phyloP scores from a whole-genome alignment of 1,140 invertebrate genomes.

The Subanguina moxae region DNA sequence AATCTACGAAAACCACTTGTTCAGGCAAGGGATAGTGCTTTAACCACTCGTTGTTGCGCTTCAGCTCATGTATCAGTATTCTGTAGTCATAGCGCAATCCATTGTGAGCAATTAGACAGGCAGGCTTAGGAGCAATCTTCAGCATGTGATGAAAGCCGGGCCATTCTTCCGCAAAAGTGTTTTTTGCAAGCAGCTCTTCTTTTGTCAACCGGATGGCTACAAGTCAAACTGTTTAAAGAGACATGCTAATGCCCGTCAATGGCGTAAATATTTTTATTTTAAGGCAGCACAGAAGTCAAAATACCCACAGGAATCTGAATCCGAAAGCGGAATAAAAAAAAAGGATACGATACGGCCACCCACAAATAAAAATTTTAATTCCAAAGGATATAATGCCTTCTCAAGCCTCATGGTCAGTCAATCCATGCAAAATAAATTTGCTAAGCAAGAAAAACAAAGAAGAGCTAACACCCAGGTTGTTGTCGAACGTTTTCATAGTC shows the following conservation, averaged over 20 bases:
- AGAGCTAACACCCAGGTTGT: slow-evolving; percentile 8
- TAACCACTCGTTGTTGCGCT: slow-evolving; percentile 12
- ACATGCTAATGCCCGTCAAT: too few species aligned
- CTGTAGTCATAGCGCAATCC: slow-evolving; percentile 43
- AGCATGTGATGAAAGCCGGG: slow-evolving; percentile 40
- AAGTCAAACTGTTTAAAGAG: slow-evolving; percentile 14
- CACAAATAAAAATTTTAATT: too few species aligned
- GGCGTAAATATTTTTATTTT: too few species aligned
- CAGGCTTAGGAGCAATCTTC: slow-evolving; percentile 31
- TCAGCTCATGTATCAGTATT: slow-evolving; percentile 35
- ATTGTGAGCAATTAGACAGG: slow-evolving; percentile 46
- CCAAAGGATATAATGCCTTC: too few species aligned
- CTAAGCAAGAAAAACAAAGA: too few species aligned
- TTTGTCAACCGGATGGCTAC: neutral
- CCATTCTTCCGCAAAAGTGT: slow-evolving; percentile 43
- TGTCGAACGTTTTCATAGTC: slow-evolving; percentile 23
- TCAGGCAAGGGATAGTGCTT: slow-evolving; percentile 24
- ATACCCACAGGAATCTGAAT: neutral
- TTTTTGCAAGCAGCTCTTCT: slow-evolving; percentile 31
- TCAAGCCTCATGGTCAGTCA: too few species aligned
- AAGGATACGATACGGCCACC: too few species aligned
- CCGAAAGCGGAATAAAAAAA: too few species aligned
- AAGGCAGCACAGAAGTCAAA: too few species aligned
- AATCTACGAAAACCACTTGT: slow-evolving; percentile 36
- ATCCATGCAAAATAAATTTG: too few species aligned